Evolutionary conservation across 1,140 invertebrate species (phyloP).

Genomic region (Pseudobourletiella spinata): DNA sequence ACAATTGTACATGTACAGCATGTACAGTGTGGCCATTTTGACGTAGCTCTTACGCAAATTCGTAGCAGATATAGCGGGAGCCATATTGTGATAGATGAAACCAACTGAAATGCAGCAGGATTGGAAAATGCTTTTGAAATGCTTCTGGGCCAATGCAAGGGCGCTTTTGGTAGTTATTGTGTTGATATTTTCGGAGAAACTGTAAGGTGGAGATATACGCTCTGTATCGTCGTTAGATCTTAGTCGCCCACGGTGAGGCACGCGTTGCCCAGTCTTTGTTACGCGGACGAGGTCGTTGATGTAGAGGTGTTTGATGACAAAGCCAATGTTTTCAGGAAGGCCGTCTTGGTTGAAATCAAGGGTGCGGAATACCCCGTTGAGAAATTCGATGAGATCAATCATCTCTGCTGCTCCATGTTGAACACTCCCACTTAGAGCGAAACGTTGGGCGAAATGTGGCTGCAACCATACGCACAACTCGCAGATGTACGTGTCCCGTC

Average conservation of each 20-base stretch:
- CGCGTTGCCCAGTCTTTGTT: not conserved
- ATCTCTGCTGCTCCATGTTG: not conserved
- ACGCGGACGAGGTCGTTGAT: not conserved
- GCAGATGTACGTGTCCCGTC: conserved; percentile 1
- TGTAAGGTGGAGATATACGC: too few relatives aligned
- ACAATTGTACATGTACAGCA: too few relatives aligned
- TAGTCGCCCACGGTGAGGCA: too few relatives aligned
- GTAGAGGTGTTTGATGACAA: conserved; percentile 3
- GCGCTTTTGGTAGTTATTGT: not conserved
- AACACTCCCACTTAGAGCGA: not conserved
- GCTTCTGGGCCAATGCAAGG: not conserved
- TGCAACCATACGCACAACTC: conserved; percentile 10
- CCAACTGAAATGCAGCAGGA: conserved; percentile 10
- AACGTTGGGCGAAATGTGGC: conserved; percentile 4
- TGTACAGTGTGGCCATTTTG: too few relatives aligned
- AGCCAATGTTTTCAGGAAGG: conserved; percentile 11
- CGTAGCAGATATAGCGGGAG: conserved; percentile 12
- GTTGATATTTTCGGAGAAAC: not conserved
- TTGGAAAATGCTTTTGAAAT: not conserved
- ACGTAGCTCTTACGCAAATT: too few relatives aligned
- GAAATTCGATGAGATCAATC: conserved; percentile 6
- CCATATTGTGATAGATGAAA: conserved; percentile 14
- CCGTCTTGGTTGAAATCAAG: conserved; percentile 17
- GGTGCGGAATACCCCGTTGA: conserved; percentile 11
- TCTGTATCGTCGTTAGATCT: not conserved